Percentiles rank a stretch among this genome's conserved stretches.
phyloP scores from a whole-genome alignment of 2,797 vertebrate species.

The Danio albolineatus region DNA sequence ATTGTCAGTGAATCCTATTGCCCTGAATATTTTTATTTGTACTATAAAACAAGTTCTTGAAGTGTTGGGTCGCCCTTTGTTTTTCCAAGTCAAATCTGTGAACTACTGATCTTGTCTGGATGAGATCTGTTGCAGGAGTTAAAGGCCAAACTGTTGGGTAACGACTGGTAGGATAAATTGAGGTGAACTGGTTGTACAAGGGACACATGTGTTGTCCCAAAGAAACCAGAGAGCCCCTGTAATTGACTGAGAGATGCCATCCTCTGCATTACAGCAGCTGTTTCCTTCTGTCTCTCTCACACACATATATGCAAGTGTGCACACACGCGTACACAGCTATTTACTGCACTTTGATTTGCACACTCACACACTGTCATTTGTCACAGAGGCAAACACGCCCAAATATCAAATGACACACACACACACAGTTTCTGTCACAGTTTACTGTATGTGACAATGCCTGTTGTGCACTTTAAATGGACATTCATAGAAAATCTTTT shows the following conservation, averaged over 20 bases:
- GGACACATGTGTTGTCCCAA: constrained; percentile 21
- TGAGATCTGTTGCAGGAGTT: not conserved
- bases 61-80: not conserved
- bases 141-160: not conserved
- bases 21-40: too few species aligned
- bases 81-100: not conserved
- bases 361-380: constrained; percentile 9
- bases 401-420: constrained; percentile 4
- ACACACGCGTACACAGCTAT: constrained; percentile 11
- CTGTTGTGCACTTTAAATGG: constrained; percentile 46
- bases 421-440: not conserved
- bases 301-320: constrained; percentile 1
- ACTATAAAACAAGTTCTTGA: not conserved
- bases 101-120: not conserved
- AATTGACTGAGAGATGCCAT: constrained; percentile 27
- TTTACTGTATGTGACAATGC: not conserved
- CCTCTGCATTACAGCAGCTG: constrained; percentile 47
- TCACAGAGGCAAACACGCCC: not conserved
- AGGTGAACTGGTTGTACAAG: constrained; percentile 16
- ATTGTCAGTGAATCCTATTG: too few species aligned
- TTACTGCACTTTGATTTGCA: constrained; percentile 31
- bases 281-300: constrained; percentile 18
- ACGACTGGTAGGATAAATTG: not conserved
- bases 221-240: constrained; percentile 48
- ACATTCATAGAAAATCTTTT: constrained; percentile 69